Evolutionary conservation across 2,888 invertebrate genomes (phyloP).

Genomic region (Ryuthela nishihirai): DNA sequence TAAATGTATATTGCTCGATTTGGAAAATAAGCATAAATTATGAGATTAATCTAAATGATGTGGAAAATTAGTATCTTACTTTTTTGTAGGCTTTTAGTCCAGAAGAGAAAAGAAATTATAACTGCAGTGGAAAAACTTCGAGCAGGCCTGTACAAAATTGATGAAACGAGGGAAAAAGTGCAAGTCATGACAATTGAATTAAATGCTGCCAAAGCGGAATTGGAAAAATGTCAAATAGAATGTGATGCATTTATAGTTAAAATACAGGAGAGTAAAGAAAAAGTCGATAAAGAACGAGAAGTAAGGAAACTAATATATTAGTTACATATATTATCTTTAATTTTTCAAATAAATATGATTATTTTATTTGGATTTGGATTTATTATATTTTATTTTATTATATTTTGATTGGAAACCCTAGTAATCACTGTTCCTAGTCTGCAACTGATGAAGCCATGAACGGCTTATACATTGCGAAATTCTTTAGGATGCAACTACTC

Average conservation of each 20-base stretch:
- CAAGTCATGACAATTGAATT: slow-evolving; percentile 78
- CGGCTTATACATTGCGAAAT: no score
- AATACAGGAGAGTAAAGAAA: slow-evolving; percentile 72
- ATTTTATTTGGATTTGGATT: no score
- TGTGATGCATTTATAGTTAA: slow-evolving; percentile 81
- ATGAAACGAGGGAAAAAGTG: slow-evolving; percentile 77
- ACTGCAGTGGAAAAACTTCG: slow-evolving; percentile 72
- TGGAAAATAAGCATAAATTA: no score
- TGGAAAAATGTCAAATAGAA: slow-evolving; percentile 68
- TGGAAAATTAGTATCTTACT: slow-evolving; percentile 28
- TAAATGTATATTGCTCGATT: no score
- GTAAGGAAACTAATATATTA: slow-evolving; percentile 57
- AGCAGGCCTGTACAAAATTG: slow-evolving; percentile 79
- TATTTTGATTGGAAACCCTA: no score
- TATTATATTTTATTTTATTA: no score
- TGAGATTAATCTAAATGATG: no score
- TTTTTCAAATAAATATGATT: no score
- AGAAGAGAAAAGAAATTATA: slow-evolving; percentile 67
- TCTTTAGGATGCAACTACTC: no score
- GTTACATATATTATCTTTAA: no score
- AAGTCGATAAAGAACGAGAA: slow-evolving; percentile 76
- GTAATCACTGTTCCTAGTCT: no score
- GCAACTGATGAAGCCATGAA: no score
- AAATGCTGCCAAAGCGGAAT: slow-evolving; percentile 65
- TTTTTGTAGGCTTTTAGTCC: slow-evolving; percentile 61